Base-by-base conservation (phyloP, 2,888 invertebrate species). In the Melanostoma mellinum region DNA sequence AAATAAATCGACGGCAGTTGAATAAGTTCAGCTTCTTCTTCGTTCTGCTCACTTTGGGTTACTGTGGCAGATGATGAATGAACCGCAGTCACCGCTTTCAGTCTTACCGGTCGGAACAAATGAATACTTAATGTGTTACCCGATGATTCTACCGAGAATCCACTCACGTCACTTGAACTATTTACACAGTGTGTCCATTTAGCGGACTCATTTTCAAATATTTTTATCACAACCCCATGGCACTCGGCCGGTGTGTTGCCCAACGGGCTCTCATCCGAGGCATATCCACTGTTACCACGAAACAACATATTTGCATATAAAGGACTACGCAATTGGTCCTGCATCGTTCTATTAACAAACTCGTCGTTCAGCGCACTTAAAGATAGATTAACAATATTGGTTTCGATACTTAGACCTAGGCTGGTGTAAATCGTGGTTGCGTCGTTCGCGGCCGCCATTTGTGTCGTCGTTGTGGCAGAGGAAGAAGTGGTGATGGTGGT, bases 1-100 rank as follows among this genome's bases (percentile, higher is more conserved):
- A 94, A 92, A 86, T 93, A 93, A 86, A 94, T 87, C 90, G 93
- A 92, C 91, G 93, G 93, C 3, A 92, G 63, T 71, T 75, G 56
- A 9, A 33, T 50, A 8, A 53, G 40, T 30, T 6, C 32, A 6
- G 33, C 2, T 30, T 58, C 61, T 20, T 32, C 20, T 3, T 20
- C 32, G 30, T 50, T 10, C 38, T 42, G 56, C 5, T 60, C 55
- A 46, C 32, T 53, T 2, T n/a, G 30, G 58, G 46, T 30, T 32
- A 32, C 8, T 10, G 10, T 0, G 0, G n/a, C 20, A 58, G n/a
- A 30, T 6, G 32, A 6, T 6, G 10, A 9, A 8, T 20, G n/a
- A n/a, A n/a, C 20, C 1, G 3, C 30, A 3, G 3, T 36, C 9
- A 36, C 30, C 38, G 38, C 20, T 85, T 85, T 85, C 80, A 85